Base-by-base conservation (phyloP, 2,888 invertebrate species). In the Periphyllus acericola region DNA sequence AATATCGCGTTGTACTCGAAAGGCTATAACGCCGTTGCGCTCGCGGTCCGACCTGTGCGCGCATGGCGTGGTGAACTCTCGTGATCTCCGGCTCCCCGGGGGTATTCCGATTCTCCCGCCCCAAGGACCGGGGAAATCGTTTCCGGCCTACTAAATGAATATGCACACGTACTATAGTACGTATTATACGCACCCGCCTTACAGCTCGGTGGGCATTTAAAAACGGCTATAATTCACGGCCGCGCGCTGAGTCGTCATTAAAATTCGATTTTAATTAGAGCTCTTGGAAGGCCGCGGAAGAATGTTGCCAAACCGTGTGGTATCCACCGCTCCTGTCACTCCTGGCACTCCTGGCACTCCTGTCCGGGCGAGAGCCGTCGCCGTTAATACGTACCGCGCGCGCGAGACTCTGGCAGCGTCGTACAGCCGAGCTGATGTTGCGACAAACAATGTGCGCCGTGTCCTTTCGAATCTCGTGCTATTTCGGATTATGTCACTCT, bases 81-180 rank as follows among this genome's bases (percentile, higher is more conserved):
- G 55, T 2, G 55, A 55, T 78, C 60, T 60, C 60, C 60, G 55
- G 25, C 34, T 25, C 34, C 25, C 55, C 25, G 14, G 19, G 8
- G 14, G 46, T 25, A 34, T 60, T n/a, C 8, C 79, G 52, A 25
- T 60, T 79, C 36, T 52, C 32, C 76, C 52, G 76, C 52, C 29
- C 25, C 79, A 19, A 79, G 60, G 19, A 60, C 60, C 60, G 79
- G 60, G 79, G 60, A 79, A 60, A 79, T 36, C 34, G 34, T 79
- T 55, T 55, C 32, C 78, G 55, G 21, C 78, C 75, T 72, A 72
- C 46, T 8, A n/a, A n/a, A n/a, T n/a, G n/a, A n/a, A n/a, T n/a
- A n/a, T n/a, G n/a, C n/a, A n/a, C n/a, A n/a, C n/a, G n/a, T n/a
- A n/a, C n/a, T n/a, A n/a, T n/a, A n/a, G n/a, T n/a, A n/a, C n/a